phyloP scores from a whole-genome alignment of 2,113 vertebrate genomes.

The Riparia riparia region DNA sequence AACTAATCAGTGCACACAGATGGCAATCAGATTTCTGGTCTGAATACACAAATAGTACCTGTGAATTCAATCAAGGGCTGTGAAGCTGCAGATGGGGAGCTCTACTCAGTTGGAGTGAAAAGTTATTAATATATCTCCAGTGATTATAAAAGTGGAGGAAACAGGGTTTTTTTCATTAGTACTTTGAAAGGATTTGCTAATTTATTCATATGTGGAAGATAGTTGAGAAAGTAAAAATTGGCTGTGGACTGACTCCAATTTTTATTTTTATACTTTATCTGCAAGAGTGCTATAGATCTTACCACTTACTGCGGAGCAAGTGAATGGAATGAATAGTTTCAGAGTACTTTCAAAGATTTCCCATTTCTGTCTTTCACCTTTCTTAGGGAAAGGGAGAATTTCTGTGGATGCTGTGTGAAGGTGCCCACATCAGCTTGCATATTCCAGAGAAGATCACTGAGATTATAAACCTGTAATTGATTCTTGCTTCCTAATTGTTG shows the following conservation, averaged over 20 bases:
- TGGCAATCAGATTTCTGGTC: conserved; percentile 6
- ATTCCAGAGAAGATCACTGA: not conserved
- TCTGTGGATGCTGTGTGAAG: accelerated
- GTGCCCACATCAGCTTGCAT: not conserved
- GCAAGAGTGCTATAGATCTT: not conserved
- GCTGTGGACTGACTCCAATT: not conserved
- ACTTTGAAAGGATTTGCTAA: not conserved
- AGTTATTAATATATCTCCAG: not conserved
- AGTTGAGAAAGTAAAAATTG: not conserved
- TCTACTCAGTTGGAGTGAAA: not conserved
- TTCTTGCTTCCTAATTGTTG: not conserved
- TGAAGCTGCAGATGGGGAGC: not conserved
- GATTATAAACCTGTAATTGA: not conserved
- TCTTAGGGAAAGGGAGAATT: not conserved
- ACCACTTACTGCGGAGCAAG: not conserved
- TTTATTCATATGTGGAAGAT: not conserved
- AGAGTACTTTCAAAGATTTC: not conserved
- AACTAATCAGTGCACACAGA: conserved; percentile 1
- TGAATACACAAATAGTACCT: conserved; percentile 14
- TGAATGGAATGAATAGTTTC: not conserved
- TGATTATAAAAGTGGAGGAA: conserved; percentile 8
- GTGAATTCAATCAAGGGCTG: not conserved
- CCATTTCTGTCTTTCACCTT: not conserved
- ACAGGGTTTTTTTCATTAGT: not conserved
- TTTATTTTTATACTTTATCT: not conserved